Evolutionary conservation across 2,113 vertebrate species (phyloP).

Genomic region (Papio anubis): DNA sequence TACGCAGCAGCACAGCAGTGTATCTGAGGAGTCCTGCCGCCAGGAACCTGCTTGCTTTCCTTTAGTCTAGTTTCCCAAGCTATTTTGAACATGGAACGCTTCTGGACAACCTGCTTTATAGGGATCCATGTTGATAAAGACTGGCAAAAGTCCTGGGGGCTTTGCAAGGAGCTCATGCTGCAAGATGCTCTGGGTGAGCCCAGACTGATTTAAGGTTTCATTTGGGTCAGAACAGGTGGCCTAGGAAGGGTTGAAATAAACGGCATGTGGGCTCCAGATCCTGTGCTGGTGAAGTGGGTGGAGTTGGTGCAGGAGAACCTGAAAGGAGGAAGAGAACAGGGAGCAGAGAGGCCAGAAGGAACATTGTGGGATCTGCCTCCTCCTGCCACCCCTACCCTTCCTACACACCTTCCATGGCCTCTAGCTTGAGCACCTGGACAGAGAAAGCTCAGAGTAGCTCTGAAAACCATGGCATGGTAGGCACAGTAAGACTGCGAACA

Average conservation of each 20-base stretch:
- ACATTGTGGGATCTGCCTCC: not conserved
- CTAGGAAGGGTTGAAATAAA: not conserved
- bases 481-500: fast-evolving
- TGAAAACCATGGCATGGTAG: fast-evolving
- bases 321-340: not conserved
- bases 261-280: not conserved
- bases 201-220: not conserved
- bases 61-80: not conserved
- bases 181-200: not conserved
- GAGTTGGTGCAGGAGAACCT: not conserved
- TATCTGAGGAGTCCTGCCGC: not conserved
- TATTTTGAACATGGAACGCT: not conserved
- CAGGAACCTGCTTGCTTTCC: not conserved
- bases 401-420: fast-evolving
- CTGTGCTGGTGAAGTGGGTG: not conserved
- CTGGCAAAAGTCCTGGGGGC: not conserved
- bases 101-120: not conserved
- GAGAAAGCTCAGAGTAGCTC: too few species aligned
- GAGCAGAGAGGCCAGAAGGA: not conserved
- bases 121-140: not conserved
- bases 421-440: not conserved
- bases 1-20: fast-evolving
- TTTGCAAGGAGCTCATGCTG: not conserved
- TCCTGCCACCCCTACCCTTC: not conserved
- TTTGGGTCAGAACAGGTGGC: not conserved